Evolutionary conservation across 2,797 vertebrate species (phyloP), one percentile per base, ranked within the genome.

Genomic region (Lacerta agilis): DNA sequence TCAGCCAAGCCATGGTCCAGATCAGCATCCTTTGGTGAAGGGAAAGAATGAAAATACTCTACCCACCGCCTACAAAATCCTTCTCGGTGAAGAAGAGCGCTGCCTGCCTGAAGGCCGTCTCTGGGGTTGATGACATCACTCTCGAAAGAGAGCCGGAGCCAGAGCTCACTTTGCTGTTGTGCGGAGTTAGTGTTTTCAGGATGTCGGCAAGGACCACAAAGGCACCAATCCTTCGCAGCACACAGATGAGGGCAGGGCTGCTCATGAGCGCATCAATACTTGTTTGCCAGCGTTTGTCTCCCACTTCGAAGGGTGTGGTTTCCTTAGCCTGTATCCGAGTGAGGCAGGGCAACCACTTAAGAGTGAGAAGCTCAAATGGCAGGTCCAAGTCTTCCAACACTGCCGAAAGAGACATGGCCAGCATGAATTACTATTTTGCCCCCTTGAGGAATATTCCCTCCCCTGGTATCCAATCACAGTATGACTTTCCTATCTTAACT

Each of bases 281-380:
- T 9, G 82, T 81, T 18, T 41, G 89, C 95, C 95, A 96, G 2
- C 2, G 84, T 41, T 29, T 17, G 45, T 97, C 97, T 4, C 96
- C 97, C 69, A 96, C 96, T 93, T 97, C 97, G 38, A 96, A 97
- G 0, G 96, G 97, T 86, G 95, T 98, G 23, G 97, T 83, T 67
- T 97, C 97, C 83, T 89, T 96, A 78, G 97, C 97, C 92, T 97
- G 97, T 0, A 66, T 8, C 86, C 33, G 69, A 78, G 94, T 96
- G 58, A 97, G 93, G 4, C 4, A 58, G 4, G 96, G 96, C 90
- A 97, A 88, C 97, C 96, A 97, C 94, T 97, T 97, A 80, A 97
- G 92, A 23, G 95, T 95, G 0, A 97, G 93, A 36, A 97, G 94
- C 92, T 96, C 91, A 27, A 97, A 97, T 79, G 93, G 94, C 27